Evolutionary conservation across 1,140 invertebrate species (phyloP), one percentile per base, ranked within the genome.

Genomic region (Physella acuta): DNA sequence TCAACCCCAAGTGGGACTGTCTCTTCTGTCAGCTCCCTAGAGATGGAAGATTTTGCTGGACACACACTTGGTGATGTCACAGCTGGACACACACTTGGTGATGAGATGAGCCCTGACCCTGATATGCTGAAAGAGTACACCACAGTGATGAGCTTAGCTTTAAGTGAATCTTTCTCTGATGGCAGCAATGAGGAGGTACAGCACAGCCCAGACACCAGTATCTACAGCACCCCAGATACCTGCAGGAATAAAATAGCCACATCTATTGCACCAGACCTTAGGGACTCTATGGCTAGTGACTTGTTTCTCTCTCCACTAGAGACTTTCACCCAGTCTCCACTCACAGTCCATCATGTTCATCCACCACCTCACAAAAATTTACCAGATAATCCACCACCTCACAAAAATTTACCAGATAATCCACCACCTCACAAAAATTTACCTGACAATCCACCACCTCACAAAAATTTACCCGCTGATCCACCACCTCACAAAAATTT

Each of bases 1-100:
- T 81, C 80, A 14, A 80, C 80, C 0, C 77, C 79, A n/a, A 79
- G 74, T 69, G 74, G 75, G 24, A 77, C 79, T 52, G 65, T 65
- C 11, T 79, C 78, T 0, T 79, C 79, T 20, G 44, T 72, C 24
- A 80, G 78, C 61, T 82, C 81, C 30, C 61, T 79, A 24, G 64
- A 68, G 30, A 73, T 73, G 58, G 71, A 76, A 20, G 74, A 75
- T 39, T 73, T 78, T 53, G 76, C 75, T 65, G 70, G 73, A 65
- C 65, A 74, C 14, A 66, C 75, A 62, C 59, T 76, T 24, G 76
- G 70, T 26, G 71, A 75, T 30, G n/a, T n/a, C n/a, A n/a, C n/a
- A n/a, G n/a, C n/a, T n/a, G n/a, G n/a, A n/a, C n/a, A n/a, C n/a
- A n/a, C n/a, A n/a, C n/a, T n/a, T n/a, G n/a, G n/a, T n/a, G 77